phyloP scores from a whole-genome alignment of 2,797 vertebrate genomes.

The Anableps anableps region DNA sequence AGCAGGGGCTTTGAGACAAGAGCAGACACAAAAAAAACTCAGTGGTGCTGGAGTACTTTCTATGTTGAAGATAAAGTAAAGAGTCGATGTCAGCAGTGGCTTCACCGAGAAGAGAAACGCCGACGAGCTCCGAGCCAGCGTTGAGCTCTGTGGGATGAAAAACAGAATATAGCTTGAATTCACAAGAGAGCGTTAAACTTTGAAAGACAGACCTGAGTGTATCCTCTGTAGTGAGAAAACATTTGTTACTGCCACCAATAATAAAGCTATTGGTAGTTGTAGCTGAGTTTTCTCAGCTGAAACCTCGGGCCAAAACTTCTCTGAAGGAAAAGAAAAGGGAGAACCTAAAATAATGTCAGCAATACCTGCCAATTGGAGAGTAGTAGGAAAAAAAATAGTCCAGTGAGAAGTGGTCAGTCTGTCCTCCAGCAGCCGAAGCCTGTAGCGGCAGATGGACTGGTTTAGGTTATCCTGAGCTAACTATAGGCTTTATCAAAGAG shows the following conservation, averaged over 20 bases:
- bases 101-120: too few relatives aligned
- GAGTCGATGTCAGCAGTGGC: too few relatives aligned
- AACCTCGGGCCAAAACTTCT: neutral
- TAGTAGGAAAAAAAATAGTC: neutral
- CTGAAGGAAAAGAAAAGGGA: neutral
- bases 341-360: neutral
- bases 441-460: too few relatives aligned
- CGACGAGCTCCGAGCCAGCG: too few relatives aligned
- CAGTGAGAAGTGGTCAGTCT: neutral
- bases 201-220: neutral
- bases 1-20: neutral
- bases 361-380: neutral
- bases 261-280: neutral
- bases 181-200: too few relatives aligned
- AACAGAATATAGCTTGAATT: too few relatives aligned
- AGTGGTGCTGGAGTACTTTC: too few relatives aligned
- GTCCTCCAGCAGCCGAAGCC: neutral
- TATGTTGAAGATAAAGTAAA: too few relatives aligned
- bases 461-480: neutral
- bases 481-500: neutral
- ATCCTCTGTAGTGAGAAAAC: neutral
- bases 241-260: too few relatives aligned
- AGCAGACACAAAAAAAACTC: too few relatives aligned
- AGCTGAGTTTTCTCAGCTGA: neutral
- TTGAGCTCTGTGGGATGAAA: too few relatives aligned